Percentiles rank a stretch among this genome's conserved stretches.
phyloP scores from a whole-genome alignment of 2,888 invertebrate genomes.

The Agrochola lychnidis region DNA sequence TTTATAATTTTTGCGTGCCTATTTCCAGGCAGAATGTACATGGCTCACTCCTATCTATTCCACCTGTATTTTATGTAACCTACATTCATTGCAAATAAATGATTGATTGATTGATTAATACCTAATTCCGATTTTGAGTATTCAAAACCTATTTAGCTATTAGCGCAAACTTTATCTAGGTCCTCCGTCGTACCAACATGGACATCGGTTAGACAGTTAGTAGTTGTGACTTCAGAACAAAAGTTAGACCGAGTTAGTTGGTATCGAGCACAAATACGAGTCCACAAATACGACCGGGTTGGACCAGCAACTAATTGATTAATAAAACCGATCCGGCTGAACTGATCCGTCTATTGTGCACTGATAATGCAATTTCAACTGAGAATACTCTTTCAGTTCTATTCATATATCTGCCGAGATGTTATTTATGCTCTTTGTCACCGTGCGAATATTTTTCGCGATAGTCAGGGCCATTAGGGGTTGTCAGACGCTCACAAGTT shows the following conservation, averaged over 20 bases:
- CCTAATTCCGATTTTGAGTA: not conserved
- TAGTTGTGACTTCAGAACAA: constrained; percentile 2
- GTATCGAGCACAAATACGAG: not conserved
- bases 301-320: constrained; percentile 13
- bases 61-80: too few species aligned
- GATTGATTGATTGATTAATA: too few species aligned
- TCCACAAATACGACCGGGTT: not conserved
- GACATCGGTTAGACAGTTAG: not conserved
- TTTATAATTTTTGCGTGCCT: too few species aligned
- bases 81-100: too few species aligned
- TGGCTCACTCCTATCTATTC: too few species aligned
- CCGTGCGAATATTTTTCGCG: constrained; percentile 18
- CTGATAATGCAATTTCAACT: constrained; percentile 44
- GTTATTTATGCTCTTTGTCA: constrained; percentile 17
- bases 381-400: constrained; percentile 24
- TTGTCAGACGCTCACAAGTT: not conserved
- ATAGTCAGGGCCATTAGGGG: not conserved
- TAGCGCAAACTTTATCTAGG: not conserved
- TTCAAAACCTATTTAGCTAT: not conserved
- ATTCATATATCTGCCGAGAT: constrained; percentile 14
- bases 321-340: constrained; percentile 35
- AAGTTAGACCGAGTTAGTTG: not conserved
- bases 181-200: not conserved
- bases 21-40: too few species aligned
- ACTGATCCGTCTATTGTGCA: constrained; percentile 38